Evolutionary conservation across 2,113 vertebrate genomes (phyloP).

Genomic region (Athene cunicularia): DNA sequence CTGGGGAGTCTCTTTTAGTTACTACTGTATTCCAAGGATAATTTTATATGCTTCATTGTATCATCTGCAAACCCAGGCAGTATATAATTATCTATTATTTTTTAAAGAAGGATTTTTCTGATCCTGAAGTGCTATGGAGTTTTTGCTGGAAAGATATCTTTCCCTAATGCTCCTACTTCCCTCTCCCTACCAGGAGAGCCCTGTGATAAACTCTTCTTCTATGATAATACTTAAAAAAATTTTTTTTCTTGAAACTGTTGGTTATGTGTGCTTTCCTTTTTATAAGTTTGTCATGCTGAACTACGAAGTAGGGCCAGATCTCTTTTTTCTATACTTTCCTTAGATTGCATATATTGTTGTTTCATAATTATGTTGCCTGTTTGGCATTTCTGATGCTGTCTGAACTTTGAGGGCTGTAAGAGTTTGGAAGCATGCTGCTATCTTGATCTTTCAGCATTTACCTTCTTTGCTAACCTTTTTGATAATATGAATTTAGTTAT

Average conservation of each 20-base stretch:
- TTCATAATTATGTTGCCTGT: neutral
- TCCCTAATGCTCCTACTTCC: neutral
- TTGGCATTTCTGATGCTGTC: neutral
- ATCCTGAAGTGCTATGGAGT: neutral
- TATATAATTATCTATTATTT: neutral
- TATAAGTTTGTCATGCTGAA: neutral
- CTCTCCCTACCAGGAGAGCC: neutral
- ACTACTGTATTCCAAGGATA: neutral
- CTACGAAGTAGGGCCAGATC: neutral
- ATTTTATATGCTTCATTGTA: neutral
- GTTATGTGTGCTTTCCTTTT: neutral
- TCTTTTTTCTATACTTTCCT: neutral
- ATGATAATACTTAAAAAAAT: neutral
- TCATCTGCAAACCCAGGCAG: neutral
- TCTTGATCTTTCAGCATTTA: neutral
- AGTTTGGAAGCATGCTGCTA: neutral
- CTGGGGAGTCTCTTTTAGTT: conserved; percentile 34
- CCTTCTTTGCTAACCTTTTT: neutral
- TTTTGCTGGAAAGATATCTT: neutral
- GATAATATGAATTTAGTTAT: neutral
- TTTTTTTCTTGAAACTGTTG: neutral
- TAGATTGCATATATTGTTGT: neutral
- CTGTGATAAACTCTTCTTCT: neutral
- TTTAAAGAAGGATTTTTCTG: neutral
- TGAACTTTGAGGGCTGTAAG: neutral